A percentile compares a stretch with the other conserved stretches of the same genome.
Conservation (phyloP, 2,888 invertebrate genomes). For the Prosapia bicincta region DNA sequence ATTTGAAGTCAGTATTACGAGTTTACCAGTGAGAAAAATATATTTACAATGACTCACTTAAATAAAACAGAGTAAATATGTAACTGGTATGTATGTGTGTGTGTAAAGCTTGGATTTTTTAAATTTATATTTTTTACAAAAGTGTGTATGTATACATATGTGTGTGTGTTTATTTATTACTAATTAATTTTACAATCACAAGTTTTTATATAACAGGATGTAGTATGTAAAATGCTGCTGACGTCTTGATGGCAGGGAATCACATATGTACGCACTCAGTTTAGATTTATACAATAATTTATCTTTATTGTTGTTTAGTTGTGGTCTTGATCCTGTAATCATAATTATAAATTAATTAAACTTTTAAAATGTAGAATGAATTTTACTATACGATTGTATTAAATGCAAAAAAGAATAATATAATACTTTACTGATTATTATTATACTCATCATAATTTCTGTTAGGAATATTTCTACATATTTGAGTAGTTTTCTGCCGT, state of each 20-base stretch:
- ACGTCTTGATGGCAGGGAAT: background rate
- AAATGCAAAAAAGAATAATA: too few relatives aligned
- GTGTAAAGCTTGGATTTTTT: background rate
- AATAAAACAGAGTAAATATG: background rate
- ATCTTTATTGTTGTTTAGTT: background rate
- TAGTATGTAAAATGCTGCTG: background rate
- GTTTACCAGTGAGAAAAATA: background rate
- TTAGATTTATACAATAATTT: background rate
- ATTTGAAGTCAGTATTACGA: background rate
- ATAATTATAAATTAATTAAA: background rate
- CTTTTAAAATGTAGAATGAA: too few relatives aligned
- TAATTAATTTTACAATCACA: background rate
- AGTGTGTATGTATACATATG: too few relatives aligned
- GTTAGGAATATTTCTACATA: too few relatives aligned
- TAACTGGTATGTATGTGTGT: background rate
- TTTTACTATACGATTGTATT: too few relatives aligned
- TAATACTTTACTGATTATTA: too few relatives aligned
- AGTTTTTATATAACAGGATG: background rate
- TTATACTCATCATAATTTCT: too few relatives aligned
- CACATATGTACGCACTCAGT: background rate
- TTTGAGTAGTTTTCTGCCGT: too few relatives aligned
- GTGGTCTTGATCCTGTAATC: background rate
- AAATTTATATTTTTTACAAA: background rate
- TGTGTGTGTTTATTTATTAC: too few relatives aligned
- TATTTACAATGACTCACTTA: background rate